Conservation (phyloP, 2,888 invertebrate species). For the Osmoderma eremita region DNA sequence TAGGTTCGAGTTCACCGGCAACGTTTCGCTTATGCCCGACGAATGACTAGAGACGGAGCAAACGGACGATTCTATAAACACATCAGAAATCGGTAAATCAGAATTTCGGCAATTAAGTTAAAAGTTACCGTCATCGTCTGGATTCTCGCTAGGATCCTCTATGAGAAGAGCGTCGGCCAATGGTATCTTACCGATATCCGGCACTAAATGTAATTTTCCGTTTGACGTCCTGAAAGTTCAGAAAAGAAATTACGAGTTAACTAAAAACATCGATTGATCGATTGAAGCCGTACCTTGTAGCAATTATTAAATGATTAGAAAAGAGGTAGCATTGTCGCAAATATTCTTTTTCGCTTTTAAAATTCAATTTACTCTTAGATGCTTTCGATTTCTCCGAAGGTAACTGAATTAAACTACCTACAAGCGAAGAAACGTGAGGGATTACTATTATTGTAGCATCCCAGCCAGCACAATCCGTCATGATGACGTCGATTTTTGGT, state of each 20-base stretch:
- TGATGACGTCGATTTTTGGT: too few relatives aligned
- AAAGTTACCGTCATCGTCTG: constrained; percentile 74
- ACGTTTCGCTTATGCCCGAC: constrained; percentile 65
- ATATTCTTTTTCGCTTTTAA: constrained; percentile 75
- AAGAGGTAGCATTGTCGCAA: constrained; percentile 89
- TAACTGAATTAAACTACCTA: constrained; percentile 81
- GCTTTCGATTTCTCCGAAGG: constrained; percentile 69
- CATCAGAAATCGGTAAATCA: constrained; percentile 7
- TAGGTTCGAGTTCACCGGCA: constrained; percentile 58
- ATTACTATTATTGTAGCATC: background rate
- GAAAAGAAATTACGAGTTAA: too few relatives aligned
- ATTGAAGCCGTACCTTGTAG: constrained; percentile 71
- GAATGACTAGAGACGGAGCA: constrained; percentile 68
- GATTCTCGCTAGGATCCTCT: constrained; percentile 81
- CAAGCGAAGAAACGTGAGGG: background rate
- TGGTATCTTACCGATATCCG: constrained; percentile 84
- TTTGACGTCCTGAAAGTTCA: constrained; percentile 71
- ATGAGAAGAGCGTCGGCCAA: constrained; percentile 85
- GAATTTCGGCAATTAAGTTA: background rate
- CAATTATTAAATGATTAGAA: constrained; percentile 88
- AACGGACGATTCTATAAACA: constrained; percentile 63
- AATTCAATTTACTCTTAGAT: constrained; percentile 71
- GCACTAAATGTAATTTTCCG: constrained; percentile 85
- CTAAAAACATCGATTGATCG: background rate
- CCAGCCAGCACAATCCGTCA: background rate